Evolutionary conservation across 2,113 vertebrate species (phyloP), one percentile per base, ranked within the genome.

Genomic region (Ceyx melanurus): DNA sequence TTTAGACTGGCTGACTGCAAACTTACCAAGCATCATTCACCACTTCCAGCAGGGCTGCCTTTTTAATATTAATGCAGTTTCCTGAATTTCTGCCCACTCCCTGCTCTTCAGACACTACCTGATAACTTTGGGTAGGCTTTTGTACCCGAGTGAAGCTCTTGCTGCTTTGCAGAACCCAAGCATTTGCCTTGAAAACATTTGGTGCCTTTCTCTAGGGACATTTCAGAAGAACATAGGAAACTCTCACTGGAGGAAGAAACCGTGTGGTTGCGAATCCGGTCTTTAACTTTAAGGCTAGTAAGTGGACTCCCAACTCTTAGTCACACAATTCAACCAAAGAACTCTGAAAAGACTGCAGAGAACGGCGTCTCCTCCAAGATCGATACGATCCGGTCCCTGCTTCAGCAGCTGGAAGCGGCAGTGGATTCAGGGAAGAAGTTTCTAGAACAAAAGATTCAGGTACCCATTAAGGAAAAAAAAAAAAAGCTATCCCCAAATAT

Each of bases 191-290:
- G 79, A 77, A 75, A 87, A 58, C 54, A 13, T 82, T 26, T 96
- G 88, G 91, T 96, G 73, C 95, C 71, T 97, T 79, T 97, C 71
- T 88, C 18, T 96, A 99, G 99, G 97, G 93, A 98, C 84, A 86
- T 99, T 92, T 99, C 97, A 17, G 98, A 99, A 67, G 99, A 99
- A 11, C 98, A 99, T 58, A 97, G 97, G 92, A 97, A 94, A 64
- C 98, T 96, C 42, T 99, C 99, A 20, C 91, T 99, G 58, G 98
- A 99, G 88, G 99, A 99, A 60, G 99, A 99, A 89, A 97, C 97
- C 1, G 85, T 98, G 68, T 99, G 99, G 99, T 87, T 99, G 91
- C 97, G 97, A 95, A 97, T 99, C 79, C 98, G 99, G 8, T 99
- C 99, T 17, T 95, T 99, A 40, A 99, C 98, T 1, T 89, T 99